A percentile compares a stretch with the other conserved stretches of the same genome.
Conservation (phyloP, 2,888 invertebrate genomes). For the Lobophora halterata region DNA sequence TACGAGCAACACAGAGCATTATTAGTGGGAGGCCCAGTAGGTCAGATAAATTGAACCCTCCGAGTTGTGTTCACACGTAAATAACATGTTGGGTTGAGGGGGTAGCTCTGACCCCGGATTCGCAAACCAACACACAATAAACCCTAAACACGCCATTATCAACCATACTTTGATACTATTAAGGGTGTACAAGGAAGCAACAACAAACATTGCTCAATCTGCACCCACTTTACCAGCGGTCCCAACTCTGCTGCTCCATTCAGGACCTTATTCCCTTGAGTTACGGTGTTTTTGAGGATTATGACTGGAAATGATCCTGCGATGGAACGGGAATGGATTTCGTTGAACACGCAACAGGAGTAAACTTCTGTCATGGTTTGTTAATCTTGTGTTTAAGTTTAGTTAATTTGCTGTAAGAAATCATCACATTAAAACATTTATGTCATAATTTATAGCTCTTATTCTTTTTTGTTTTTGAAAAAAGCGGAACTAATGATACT, state of each 20-base stretch:
- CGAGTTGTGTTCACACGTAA: conserved; percentile 79
- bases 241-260: conserved; percentile 21
- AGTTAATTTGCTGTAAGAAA: conserved; percentile 44
- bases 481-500: no score
- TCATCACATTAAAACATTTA: conserved; percentile 24
- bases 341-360: conserved; percentile 70
- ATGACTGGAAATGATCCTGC: conserved; percentile 27
- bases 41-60: conserved; percentile 81
- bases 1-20: conserved; percentile 65
- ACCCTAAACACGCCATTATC: conserved; percentile 4
- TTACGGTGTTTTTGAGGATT: conserved; percentile 35
- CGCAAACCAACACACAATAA: conserved; percentile 8
- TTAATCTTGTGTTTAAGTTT: conserved; percentile 67
- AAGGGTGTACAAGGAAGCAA: background rate
- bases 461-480: conserved; percentile 2
- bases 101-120: conserved; percentile 49
- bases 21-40: conserved; percentile 78
- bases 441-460: conserved; percentile 1
- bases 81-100: conserved; percentile 77
- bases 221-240: conserved; percentile 27
- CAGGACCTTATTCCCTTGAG: conserved; percentile 32
- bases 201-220: conserved; percentile 17
- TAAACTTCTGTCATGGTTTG: conserved; percentile 73
- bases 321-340: conserved; percentile 63
- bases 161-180: conserved; percentile 12